These are phyloP conservation scores for Lateolabrax maculatus DNA, from an alignment of 2,797 vertebrate genomes.

Conservation along the genomic window DNA sequence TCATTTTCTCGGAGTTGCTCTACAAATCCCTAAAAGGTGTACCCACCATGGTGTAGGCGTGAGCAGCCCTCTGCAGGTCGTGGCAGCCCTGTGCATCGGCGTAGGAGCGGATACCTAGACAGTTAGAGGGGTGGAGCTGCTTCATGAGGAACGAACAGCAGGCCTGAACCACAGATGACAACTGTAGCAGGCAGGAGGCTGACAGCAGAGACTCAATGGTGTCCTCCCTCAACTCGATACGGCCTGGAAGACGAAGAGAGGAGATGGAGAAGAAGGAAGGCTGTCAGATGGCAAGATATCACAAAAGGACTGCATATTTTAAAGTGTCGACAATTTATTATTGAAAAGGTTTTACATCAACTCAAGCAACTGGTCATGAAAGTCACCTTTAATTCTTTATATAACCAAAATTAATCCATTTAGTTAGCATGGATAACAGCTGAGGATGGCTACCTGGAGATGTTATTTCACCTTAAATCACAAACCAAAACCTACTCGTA, in stretches of 20 bases:
- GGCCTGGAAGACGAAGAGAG: constrained; percentile 81
- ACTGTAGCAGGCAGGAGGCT: constrained; percentile 96
- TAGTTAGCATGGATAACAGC: not conserved
- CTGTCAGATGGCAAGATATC: not conserved
- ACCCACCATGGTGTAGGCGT: constrained; percentile 98
- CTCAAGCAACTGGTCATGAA: not conserved
- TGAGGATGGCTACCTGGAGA: not conserved
- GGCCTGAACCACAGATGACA: constrained; percentile 95
- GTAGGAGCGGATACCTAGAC: constrained; percentile 97
- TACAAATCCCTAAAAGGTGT: not conserved
- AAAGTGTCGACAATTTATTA: constrained; percentile 1
- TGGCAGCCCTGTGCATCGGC: constrained; percentile 96
- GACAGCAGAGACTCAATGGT: constrained; percentile 97
- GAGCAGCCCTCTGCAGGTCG: constrained; percentile 95
- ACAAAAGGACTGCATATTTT: not conserved
- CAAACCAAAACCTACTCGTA: not conserved
- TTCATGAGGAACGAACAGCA: constrained; percentile 98
- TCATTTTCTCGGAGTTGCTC: constrained; percentile 10
- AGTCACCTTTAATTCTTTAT: not conserved
- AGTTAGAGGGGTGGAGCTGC: constrained; percentile 98
- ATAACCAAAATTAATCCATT: not conserved
- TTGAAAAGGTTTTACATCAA: not conserved
- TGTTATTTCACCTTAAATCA: not conserved
- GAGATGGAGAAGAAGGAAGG: not conserved
- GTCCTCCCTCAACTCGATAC: constrained; percentile 96